These are phyloP conservation scores for Chinchilla lanigera DNA, from an alignment of 2,113 vertebrate genomes.

Conservation along the genomic window DNA sequence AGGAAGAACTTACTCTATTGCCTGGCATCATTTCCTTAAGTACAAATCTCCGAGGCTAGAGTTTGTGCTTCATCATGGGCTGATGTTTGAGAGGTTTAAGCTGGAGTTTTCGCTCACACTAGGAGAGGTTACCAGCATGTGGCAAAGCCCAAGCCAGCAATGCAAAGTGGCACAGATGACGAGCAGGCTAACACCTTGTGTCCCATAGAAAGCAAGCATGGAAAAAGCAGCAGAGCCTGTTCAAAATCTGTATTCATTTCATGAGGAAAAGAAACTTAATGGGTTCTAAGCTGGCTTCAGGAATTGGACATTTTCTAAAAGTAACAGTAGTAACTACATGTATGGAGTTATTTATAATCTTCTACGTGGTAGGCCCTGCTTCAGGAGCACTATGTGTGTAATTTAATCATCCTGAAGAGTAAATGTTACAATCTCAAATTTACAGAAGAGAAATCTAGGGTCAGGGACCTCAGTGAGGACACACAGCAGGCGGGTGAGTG, in stretches of 20 bases:
- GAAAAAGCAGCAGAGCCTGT: neutral
- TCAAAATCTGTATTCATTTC: neutral
- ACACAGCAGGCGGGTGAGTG: too few relatives aligned
- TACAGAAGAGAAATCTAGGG: neutral
- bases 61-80: neutral
- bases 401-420: neutral
- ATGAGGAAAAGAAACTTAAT: neutral
- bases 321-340: neutral
- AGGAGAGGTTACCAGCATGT: neutral
- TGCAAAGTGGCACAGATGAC: neutral
- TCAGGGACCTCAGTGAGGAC: neutral
- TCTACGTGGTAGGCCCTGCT: neutral
- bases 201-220: neutral
- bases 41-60: neutral
- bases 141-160: neutral
- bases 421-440: neutral
- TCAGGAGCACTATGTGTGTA: rapidly evolving
- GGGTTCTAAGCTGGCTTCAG: neutral
- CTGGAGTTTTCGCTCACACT: neutral
- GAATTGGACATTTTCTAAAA: neutral
- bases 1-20: neutral
- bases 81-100: neutral
- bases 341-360: neutral
- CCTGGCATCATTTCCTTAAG: neutral
- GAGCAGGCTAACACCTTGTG: neutral